phyloP scores from a whole-genome alignment of 2,888 invertebrate species.

The Tipula confusa region DNA sequence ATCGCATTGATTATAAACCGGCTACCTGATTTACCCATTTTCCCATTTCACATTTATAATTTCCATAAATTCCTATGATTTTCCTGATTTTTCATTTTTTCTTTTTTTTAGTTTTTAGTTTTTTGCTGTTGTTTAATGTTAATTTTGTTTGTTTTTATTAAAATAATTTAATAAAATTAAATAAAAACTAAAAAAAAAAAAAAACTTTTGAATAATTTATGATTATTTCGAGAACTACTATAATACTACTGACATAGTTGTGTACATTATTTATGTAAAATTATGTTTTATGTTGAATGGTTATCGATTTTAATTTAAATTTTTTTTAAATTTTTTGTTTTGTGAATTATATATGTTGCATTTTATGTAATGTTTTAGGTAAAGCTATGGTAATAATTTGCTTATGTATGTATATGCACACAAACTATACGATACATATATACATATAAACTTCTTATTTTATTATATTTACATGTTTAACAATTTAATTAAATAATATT shows the following conservation, averaged over 20 bases:
- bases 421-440: not conserved
- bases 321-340: too few relatives aligned
- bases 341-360: not conserved
- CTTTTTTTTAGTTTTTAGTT: not conserved
- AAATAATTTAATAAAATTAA: slow-evolving; percentile 25
- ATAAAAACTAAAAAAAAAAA: slow-evolving; percentile 3
- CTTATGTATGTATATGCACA: not conserved
- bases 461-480: slow-evolving; percentile 6
- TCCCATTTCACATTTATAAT: not conserved
- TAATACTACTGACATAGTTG: not conserved
- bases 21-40: not conserved
- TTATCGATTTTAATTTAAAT: slow-evolving; percentile 25
- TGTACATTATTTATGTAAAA: slow-evolving; percentile 17
- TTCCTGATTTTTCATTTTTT: not conserved
- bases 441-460: not conserved
- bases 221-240: not conserved
- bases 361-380: not conserved
- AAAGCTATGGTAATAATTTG: too few relatives aligned
- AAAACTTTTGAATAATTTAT: slow-evolving; percentile 21
- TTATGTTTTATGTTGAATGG: not conserved
- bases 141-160: slow-evolving; percentile 20
- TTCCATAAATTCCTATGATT: not conserved
- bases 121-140: not conserved
- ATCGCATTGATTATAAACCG: not conserved
- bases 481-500: slow-evolving; percentile 25